Percentiles rank a stretch among this genome's conserved stretches.
phyloP scores from a whole-genome alignment of 2,888 invertebrate species.

The Andrena flavipes region DNA sequence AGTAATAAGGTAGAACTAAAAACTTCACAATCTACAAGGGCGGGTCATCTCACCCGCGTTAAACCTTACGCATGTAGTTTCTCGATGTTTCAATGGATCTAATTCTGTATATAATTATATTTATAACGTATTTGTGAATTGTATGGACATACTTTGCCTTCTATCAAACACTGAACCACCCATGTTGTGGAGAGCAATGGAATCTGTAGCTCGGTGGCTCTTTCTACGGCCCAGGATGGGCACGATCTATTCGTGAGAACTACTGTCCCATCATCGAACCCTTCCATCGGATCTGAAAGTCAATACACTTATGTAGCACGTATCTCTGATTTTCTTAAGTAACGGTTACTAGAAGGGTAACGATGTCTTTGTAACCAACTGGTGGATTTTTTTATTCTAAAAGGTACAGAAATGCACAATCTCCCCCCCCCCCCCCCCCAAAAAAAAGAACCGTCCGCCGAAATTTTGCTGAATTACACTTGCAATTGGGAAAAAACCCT shows the following conservation, averaged over 20 bases:
- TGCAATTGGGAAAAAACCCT: too few species aligned
- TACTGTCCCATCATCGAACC: constrained; percentile 81
- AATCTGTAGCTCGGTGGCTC: constrained; percentile 87
- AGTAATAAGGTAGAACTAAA: constrained; percentile 22
- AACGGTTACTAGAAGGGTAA: too few species aligned
- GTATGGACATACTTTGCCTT: constrained; percentile 86
- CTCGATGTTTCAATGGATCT: constrained; percentile 32
- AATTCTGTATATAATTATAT: constrained; percentile 84
- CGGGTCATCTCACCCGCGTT: constrained; percentile 29
- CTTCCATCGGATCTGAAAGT: constrained; percentile 73
- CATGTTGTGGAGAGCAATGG: constrained; percentile 90
- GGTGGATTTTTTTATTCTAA: too few species aligned
- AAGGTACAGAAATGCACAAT: too few species aligned
- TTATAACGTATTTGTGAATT: constrained; percentile 86
- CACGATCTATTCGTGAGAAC: constrained; percentile 89
- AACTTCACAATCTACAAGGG: constrained; percentile 26
- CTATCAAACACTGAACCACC: constrained; percentile 89
- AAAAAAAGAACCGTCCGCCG: too few species aligned
- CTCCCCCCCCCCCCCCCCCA: too few species aligned
- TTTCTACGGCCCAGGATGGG: constrained; percentile 86
- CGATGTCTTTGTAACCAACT: too few species aligned
- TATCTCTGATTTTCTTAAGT: constrained; percentile 65
- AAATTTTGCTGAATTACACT: too few species aligned
- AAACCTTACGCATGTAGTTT: constrained; percentile 28
- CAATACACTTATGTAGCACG: constrained; percentile 51